Evolutionary conservation across 1,140 invertebrate genomes (phyloP), one percentile per base, ranked within the genome.

Genomic region (Potamilus streckersoni): DNA sequence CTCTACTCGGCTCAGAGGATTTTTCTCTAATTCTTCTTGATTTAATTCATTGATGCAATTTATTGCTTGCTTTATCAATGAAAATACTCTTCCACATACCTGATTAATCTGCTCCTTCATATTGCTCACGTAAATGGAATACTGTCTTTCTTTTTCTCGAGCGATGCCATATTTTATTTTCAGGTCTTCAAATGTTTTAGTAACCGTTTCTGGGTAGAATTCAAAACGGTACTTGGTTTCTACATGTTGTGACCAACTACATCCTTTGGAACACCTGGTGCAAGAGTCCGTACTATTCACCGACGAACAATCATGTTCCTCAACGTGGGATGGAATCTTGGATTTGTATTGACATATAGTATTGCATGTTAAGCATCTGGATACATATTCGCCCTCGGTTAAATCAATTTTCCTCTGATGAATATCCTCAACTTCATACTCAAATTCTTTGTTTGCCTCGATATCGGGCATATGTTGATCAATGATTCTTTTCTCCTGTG

Each of bases 351-450:
- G 79, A 74, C 79, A 80, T 8, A 76, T 79, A 6, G 55, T 62
- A 65, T 80, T 74, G 57, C 79, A 80, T 38, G 60, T 23, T 11
- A 58, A 23, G 31, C 79, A 80, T 49, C 74, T 80, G 27, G 77
- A 75, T 4, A 70, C 67, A 69, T 74, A 67, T 23, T 49, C n/a
- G 12, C 79, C 77, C 12, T 2, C 12, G 16, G 65, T 31, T 19
- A 80, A 38, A 2, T 65, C 38, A 12, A 62, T 19, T 38, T 62
- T 65, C 4, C 14, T 58, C 17, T 68, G 67, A 56, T 74, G 19
- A 14, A 38, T 70, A 68, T 69, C 59, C 15, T 23, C 31, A 49
- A 79, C 70, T 57, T 69, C 31, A 60, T 79, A 74, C 58, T 55
- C 49, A 64, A 78, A 78, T 63, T 80, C 63, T 56, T 71, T 70